Percentiles rank a stretch among this genome's conserved stretches.
Conservation (phyloP, 2,113 vertebrate genomes). For the Psilopsiagon aurifrons region DNA sequence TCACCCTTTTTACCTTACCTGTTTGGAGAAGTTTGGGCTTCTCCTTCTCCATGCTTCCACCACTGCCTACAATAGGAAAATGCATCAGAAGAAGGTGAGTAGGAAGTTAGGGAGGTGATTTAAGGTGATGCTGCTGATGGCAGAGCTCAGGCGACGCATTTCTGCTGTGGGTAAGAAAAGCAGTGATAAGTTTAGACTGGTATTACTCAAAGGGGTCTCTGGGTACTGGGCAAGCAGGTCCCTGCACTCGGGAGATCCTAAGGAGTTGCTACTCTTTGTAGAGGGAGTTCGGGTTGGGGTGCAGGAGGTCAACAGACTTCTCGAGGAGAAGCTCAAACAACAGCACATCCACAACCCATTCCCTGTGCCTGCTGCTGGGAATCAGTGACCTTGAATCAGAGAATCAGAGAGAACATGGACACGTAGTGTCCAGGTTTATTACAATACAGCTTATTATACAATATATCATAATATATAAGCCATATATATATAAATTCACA, state of each 20-base stretch:
- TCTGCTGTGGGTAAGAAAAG: neutral
- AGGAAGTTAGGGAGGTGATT: neutral
- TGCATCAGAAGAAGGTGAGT: neutral
- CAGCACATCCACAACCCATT: neutral
- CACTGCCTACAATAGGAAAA: neutral
- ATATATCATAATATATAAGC: neutral
- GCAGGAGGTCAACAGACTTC: neutral
- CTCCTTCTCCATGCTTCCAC: accelerated
- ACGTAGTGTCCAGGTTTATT: neutral
- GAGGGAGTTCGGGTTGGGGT: too few relatives aligned
- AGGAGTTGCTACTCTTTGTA: neutral
- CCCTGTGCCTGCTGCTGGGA: neutral
- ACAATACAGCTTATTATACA: neutral
- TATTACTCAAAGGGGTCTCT: neutral
- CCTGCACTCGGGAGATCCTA: neutral
- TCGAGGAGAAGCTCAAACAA: neutral
- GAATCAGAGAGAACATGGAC: neutral
- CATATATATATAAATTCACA: too few relatives aligned
- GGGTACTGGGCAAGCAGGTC: neutral
- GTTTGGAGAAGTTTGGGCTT: accelerated
- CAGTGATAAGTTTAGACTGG: neutral
- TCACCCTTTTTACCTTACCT: neutral
- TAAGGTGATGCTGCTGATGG: neutral
- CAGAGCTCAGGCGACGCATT: accelerated
- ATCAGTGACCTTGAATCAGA: neutral